These are phyloP conservation scores for Eudemis profundana DNA, from an alignment of 2,888 invertebrate genomes.

Conservation along the genomic window DNA sequence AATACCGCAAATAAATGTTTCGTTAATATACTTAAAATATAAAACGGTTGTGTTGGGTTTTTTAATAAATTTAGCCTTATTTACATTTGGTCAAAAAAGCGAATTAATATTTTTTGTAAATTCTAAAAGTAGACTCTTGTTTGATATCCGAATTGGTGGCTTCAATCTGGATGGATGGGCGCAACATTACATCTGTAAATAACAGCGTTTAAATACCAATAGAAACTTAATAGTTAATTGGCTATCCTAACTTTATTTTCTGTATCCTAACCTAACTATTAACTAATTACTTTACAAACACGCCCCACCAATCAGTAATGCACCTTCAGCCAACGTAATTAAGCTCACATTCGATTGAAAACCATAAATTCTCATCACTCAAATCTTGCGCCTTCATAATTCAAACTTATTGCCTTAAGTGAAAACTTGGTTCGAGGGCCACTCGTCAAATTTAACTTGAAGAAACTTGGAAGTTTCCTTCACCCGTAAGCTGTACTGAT, in stretches of 20 bases:
- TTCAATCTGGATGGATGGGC: no score
- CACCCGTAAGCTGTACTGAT: constrained; percentile 44
- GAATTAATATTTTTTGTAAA: no score
- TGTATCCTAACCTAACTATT: not conserved
- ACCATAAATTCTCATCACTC: constrained; percentile 40
- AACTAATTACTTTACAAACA: not conserved
- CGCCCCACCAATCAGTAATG: not conserved
- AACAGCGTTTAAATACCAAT: no score
- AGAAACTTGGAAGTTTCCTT: constrained; percentile 45
- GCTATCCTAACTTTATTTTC: not conserved
- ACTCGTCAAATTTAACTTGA: constrained; percentile 45
- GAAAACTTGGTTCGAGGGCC: constrained; percentile 46
- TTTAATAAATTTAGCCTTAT: no score
- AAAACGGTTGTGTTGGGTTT: no score
- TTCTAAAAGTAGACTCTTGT: no score
- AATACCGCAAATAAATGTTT: no score
- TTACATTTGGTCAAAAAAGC: no score
- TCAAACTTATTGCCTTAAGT: constrained; percentile 47
- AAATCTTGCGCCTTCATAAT: constrained; percentile 42
- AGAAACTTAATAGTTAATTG: no score
- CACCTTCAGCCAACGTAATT: not conserved
- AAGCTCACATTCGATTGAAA: not conserved
- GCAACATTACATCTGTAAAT: no score
- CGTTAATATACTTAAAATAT: no score
- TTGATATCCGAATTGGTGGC: no score